phyloP scores from a whole-genome alignment of 2,888 invertebrate genomes.

The Mythimna albipuncta region DNA sequence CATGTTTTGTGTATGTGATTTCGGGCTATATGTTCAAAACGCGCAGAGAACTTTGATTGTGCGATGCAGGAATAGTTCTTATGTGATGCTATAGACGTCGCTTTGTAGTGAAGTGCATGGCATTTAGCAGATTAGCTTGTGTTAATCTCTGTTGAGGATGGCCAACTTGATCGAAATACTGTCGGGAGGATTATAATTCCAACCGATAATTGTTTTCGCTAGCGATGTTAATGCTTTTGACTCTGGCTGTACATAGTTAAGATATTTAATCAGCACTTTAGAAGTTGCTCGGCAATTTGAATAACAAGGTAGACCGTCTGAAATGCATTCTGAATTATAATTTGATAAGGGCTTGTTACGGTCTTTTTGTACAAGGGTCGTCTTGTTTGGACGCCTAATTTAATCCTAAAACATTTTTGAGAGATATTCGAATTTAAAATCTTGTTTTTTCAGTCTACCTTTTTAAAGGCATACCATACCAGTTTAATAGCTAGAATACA shows the following conservation, averaged over 20 bases:
- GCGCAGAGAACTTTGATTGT: too few relatives aligned
- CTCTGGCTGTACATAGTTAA: slow-evolving; percentile 39
- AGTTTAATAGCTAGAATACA: not conserved
- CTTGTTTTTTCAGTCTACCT: not conserved
- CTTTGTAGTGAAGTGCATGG: too few relatives aligned
- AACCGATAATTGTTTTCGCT: too few relatives aligned
- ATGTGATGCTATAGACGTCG: too few relatives aligned
- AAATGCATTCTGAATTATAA: slow-evolving; percentile 37
- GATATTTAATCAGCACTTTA: slow-evolving; percentile 59
- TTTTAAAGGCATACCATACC: not conserved
- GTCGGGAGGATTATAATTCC: too few relatives aligned
- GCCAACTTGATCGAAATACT: too few relatives aligned
- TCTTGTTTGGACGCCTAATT: slow-evolving; percentile 11
- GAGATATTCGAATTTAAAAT: not conserved
- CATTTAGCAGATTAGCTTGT: too few relatives aligned
- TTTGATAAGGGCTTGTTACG: slow-evolving; percentile 22
- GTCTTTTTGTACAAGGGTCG: slow-evolving; percentile 9
- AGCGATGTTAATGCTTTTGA: not conserved
- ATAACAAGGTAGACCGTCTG: slow-evolving; percentile 58
- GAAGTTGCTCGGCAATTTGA: slow-evolving; percentile 59
- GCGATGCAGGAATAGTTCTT: too few relatives aligned
- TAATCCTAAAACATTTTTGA: not conserved
- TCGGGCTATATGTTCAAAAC: too few relatives aligned
- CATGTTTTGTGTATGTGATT: too few relatives aligned
- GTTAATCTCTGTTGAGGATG: too few relatives aligned